A percentile compares a stretch with the other conserved stretches of the same genome.
Evolutionary conservation across 2,888 invertebrate genomes (phyloP).

Genomic region (Caenorhabditis macrosperma): DNA sequence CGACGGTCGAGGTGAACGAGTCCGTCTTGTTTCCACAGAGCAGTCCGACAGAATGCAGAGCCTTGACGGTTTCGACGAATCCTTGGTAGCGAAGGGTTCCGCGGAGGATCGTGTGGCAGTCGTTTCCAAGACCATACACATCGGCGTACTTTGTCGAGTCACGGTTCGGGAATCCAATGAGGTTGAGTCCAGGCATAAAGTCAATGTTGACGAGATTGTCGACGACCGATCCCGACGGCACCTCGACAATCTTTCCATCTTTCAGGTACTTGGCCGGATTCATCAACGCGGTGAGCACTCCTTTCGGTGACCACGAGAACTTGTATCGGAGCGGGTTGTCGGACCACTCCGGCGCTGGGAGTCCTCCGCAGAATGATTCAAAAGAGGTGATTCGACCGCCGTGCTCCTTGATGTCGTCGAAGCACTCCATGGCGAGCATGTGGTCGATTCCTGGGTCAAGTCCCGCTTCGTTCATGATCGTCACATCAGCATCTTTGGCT

Average conservation of each 20-base stretch:
- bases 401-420: slow-evolving; percentile 88
- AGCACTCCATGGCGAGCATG: slow-evolving; percentile 94
- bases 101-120: slow-evolving; percentile 89
- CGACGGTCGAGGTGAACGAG: slow-evolving; percentile 90
- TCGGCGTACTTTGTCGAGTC: slow-evolving; percentile 92
- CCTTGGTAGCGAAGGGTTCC: slow-evolving; percentile 94
- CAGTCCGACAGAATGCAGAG: slow-evolving; percentile 90
- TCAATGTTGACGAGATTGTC: slow-evolving; percentile 88
- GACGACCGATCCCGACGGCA: slow-evolving; percentile 91
- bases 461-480: slow-evolving; percentile 95
- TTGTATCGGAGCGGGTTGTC: slow-evolving; percentile 89
- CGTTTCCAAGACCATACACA: slow-evolving; percentile 88
- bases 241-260: slow-evolving; percentile 88
- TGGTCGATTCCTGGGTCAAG: slow-evolving; percentile 99
- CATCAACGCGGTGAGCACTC: slow-evolving; percentile 91
- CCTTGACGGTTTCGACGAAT: slow-evolving; percentile 91
- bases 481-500: slow-evolving; percentile 91
- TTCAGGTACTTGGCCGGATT: slow-evolving; percentile 91
- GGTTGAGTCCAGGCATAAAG: slow-evolving; percentile 93
- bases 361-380: slow-evolving; percentile 95
- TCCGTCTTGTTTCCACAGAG: slow-evolving; percentile 91
- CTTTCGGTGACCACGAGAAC: slow-evolving; percentile 97
- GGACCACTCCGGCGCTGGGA: slow-evolving; percentile 97
- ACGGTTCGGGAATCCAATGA: slow-evolving; percentile 97
- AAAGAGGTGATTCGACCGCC: slow-evolving; percentile 96